Evolutionary conservation across 1,140 invertebrate species (phyloP), one percentile per base, ranked within the genome.

Genomic region (Bombus vancouverensis): DNA sequence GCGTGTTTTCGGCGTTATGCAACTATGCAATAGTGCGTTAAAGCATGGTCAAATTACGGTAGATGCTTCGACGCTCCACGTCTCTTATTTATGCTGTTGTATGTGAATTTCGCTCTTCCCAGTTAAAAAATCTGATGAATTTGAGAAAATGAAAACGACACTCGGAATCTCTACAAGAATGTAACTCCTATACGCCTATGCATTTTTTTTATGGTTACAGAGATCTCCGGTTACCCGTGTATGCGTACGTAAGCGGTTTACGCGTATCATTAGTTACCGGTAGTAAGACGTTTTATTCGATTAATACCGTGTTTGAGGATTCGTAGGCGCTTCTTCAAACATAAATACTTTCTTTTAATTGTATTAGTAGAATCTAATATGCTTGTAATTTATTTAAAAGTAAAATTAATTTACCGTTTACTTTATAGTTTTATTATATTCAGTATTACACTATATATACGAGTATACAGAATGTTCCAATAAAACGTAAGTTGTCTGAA

Each of bases 271-370:
- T 71, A 47, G 73, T 15, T 65, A 44, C 81, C n/a, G 22, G 15
- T 28, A 39, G n/a, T 34, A 62, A 83, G 47, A 28, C 73, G n/a
- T 76, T 39, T 83, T 42, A 65, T 65, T 71, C 59, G 59, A 82
- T 75, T 75, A 72, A 82, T 44, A 66, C 65, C 18, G 5, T 34
- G 5, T 66, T 62, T 15, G 18, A 42, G 25, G 0, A 83, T 57
- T 28, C 28, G 1, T 25, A 25, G 12, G 13, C 3, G 25, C 4
- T 28, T 53, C 32, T 34, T 34, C 12, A 18, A 25, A 42, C n/a
- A n/a, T 8, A 15, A 13, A 42, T 32, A 34, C 37, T 28, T 75
- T 32, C 3, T 32, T 32, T 18, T 32, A 32, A 32, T 73, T 42
- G 1, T 42, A 22, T 42, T 42, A 18, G 28, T 28, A 22, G n/a